Conservation (phyloP, 1,140 invertebrate species). For the Branchinecta lynchi region DNA sequence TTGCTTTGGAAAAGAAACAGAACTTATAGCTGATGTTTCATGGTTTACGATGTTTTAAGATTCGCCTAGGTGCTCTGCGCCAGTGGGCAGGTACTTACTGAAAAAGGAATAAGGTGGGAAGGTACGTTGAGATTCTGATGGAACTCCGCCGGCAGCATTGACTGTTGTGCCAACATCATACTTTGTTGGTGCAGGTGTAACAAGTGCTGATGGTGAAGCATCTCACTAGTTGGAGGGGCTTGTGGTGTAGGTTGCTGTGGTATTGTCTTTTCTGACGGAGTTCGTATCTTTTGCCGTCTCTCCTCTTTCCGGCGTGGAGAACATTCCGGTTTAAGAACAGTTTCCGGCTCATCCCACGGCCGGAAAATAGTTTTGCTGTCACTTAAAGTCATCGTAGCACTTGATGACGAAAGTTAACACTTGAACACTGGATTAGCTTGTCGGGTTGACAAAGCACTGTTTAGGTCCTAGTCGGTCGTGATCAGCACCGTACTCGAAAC, state of each 20-base stretch:
- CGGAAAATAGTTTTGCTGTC: background rate
- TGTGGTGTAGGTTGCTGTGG: too few species aligned
- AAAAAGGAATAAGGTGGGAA: background rate
- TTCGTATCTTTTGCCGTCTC: background rate
- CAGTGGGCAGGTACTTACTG: background rate
- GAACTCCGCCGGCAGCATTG: background rate
- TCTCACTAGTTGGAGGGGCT: too few species aligned
- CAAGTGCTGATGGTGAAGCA: background rate
- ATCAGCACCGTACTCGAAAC: background rate
- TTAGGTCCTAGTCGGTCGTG: too few species aligned
- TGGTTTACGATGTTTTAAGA: too few species aligned
- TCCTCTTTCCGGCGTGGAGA: background rate
- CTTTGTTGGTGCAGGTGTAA: background rate
- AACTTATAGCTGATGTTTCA: too few species aligned
- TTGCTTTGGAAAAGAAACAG: too few species aligned
- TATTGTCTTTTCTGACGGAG: too few species aligned
- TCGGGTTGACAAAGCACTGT: too few species aligned
- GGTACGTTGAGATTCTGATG: background rate
- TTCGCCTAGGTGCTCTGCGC: too few species aligned
- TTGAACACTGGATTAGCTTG: too few species aligned
- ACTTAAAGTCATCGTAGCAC: background rate
- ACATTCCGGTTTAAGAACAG: background rate
- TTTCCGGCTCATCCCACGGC: background rate
- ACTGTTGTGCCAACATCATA: background rate
- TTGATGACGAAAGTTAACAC: too few species aligned